Percentiles rank a stretch among this genome's conserved stretches.
Conservation (phyloP, 2,113 vertebrate genomes). For the Acrocephalus arundinaceus region DNA sequence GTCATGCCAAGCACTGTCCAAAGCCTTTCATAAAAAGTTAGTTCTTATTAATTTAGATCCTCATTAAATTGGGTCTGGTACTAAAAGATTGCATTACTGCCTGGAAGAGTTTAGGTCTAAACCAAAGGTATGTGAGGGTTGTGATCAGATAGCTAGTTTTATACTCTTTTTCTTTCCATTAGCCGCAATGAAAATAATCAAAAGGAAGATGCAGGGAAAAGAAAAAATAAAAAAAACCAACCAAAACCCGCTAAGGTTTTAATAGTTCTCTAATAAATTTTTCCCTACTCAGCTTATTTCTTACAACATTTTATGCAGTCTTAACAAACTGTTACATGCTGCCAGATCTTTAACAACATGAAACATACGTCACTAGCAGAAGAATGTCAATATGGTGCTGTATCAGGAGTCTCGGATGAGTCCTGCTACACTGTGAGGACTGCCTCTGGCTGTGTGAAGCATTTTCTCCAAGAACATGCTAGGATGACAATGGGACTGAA, state of each 20-base stretch:
- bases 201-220: neutral
- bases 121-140: neutral
- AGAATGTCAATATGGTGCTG: neutral
- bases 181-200: neutral
- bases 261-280: neutral
- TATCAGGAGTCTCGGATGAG: neutral
- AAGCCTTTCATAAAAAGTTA: neutral
- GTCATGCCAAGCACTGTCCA: neutral
- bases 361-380: neutral
- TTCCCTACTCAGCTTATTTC: neutral
- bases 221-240: neutral
- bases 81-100: neutral
- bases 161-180: neutral
- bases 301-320: neutral
- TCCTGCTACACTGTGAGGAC: neutral
- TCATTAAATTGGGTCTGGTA: neutral
- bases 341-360: neutral
- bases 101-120: neutral
- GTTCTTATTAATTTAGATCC: neutral
- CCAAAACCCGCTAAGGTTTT: neutral
- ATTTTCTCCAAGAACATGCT: neutral
- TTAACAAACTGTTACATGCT: neutral
- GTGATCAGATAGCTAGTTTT: neutral
- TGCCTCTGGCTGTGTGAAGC: constrained; percentile 8
- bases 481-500: constrained; percentile 35